Conservation (phyloP, 2,113 vertebrate genomes). For the Albula goreensis region DNA sequence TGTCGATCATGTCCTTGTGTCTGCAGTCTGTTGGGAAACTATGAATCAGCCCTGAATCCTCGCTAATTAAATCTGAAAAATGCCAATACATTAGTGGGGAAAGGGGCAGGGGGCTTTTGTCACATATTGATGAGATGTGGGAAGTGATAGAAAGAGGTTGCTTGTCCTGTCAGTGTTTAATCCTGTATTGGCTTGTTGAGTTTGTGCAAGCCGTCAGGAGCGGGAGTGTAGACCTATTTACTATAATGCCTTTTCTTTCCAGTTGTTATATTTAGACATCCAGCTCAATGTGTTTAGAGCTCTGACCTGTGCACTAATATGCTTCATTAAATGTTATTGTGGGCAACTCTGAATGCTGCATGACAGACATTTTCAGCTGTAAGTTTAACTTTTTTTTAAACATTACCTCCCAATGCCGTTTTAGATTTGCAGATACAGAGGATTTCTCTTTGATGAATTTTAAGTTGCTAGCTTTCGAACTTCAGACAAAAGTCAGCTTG, state of each 20-base stretch:
- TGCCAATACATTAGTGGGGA: not conserved
- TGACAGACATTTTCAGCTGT: not conserved
- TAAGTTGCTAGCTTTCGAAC: not conserved
- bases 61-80: not conserved
- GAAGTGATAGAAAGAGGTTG: not conserved
- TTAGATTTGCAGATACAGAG: not conserved
- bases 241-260: not conserved
- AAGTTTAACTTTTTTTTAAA: not conserved
- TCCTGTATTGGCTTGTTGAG: not conserved
- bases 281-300: not conserved
- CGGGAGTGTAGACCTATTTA: not conserved
- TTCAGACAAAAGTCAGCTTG: too few species aligned
- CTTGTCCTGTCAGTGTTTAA: not conserved
- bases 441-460: not conserved
- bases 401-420: not conserved
- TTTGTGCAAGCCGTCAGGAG: not conserved
- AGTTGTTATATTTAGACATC: not conserved
- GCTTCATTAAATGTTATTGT: not conserved
- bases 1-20: constrained; percentile 10
- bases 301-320: not conserved
- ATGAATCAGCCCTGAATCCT: constrained; percentile 6
- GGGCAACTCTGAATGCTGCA: not conserved
- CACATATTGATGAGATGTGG: not conserved
- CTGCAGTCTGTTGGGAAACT: not conserved
- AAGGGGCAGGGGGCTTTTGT: not conserved